Percentiles rank a stretch among this genome's conserved stretches.
Evolutionary conservation across 2,113 vertebrate species (phyloP).

Genomic region (Caranx melampygus): DNA sequence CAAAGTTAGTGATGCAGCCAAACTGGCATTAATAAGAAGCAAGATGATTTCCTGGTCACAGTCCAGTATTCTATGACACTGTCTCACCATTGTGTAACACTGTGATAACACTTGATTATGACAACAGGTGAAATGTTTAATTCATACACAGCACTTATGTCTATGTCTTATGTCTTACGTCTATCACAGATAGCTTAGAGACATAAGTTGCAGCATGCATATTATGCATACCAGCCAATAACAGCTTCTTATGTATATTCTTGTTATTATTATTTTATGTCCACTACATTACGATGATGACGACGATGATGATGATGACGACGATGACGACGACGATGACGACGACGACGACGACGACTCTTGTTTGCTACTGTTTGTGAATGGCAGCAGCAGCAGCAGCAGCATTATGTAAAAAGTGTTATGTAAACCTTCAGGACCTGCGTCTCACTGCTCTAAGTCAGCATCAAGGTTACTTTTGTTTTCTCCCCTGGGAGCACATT

Average conservation of each 20-base stretch:
- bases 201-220: too few relatives aligned
- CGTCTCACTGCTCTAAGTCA: not conserved
- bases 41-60: not conserved
- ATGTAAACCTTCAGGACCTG: not conserved
- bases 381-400: not conserved
- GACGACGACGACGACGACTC: too few relatives aligned
- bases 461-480: not conserved
- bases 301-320: too few relatives aligned
- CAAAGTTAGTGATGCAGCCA: too few relatives aligned
- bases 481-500: not conserved
- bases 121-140: not conserved
- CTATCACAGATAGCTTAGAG: too few relatives aligned
- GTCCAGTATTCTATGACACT: not conserved
- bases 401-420: not conserved
- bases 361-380: not conserved
- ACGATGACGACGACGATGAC: too few relatives aligned
- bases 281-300: too few relatives aligned
- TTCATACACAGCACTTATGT: not conserved
- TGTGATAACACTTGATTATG: not conserved
- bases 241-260: too few relatives aligned
- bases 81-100: not conserved
- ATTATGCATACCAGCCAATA: not conserved
- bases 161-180: too few relatives aligned
- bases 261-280: too few relatives aligned
- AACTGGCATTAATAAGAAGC: too few relatives aligned